A percentile compares a stretch with the other conserved stretches of the same genome.
phyloP scores from a whole-genome alignment of 2,113 vertebrate genomes.

The Antechinus flavipes region DNA sequence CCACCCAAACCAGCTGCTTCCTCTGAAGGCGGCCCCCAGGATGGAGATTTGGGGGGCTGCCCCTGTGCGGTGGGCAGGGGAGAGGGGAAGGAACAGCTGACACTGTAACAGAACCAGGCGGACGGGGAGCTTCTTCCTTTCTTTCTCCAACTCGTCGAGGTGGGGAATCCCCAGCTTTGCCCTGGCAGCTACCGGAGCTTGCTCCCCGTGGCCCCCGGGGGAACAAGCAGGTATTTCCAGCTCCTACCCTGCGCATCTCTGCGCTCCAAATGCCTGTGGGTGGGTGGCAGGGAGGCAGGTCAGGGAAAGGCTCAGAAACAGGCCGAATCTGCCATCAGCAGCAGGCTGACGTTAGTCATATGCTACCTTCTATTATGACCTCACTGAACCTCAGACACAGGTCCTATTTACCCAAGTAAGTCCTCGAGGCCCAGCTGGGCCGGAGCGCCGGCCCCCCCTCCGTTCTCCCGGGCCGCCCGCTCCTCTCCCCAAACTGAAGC shows the following conservation, averaged over 20 bases:
- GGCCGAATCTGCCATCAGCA: not conserved
- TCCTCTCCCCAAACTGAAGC: not conserved
- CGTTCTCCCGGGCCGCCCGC: too few relatives aligned
- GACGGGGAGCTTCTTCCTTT: not conserved
- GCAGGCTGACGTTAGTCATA: not conserved
- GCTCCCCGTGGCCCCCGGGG: not conserved
- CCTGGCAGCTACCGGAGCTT: not conserved
- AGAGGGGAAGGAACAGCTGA: not conserved
- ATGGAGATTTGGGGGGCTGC: not conserved
- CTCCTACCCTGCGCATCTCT: not conserved
- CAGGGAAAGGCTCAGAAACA: not conserved
- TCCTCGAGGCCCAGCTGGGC: not conserved
- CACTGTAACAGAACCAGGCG: not conserved
- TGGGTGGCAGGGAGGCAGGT: not conserved
- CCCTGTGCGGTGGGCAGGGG: not conserved
- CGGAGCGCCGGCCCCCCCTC: not conserved
- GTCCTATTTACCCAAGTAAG: not conserved
- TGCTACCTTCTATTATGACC: not conserved
- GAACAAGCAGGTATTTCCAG: not conserved
- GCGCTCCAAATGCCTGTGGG: not conserved
- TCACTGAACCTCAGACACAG: not conserved
- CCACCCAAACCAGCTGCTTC: not conserved
- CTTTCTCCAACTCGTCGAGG: not conserved
- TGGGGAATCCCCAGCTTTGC: not conserved
- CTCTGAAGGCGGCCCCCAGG: not conserved